phyloP scores from a whole-genome alignment of 2,888 invertebrate genomes.

The Euzophera pinguis region DNA sequence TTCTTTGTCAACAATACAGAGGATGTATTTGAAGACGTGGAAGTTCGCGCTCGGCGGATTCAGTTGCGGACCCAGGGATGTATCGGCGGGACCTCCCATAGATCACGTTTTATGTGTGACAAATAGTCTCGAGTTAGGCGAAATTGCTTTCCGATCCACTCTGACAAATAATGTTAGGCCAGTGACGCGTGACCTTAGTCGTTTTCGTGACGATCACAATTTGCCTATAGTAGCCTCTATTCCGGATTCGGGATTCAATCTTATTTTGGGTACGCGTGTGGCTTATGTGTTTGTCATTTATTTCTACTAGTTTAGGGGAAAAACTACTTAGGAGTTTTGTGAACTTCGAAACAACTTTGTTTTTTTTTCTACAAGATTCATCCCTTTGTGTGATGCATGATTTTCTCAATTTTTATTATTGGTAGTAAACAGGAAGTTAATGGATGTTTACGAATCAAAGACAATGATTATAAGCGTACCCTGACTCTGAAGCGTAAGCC shows the following conservation, averaged over 20 bases:
- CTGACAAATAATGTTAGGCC: constrained; percentile 73
- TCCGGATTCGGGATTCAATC: constrained; percentile 42
- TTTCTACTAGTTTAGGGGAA: constrained; percentile 41
- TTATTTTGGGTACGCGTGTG: constrained; percentile 49
- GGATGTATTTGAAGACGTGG: constrained; percentile 1
- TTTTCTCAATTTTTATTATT: no score
- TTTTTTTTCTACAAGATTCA: neutral
- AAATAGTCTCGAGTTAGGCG: constrained; percentile 73
- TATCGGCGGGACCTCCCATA: constrained; percentile 54
- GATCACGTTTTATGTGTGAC: constrained; percentile 76
- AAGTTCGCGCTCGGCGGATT: constrained; percentile 29
- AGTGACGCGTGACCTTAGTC: constrained; percentile 67
- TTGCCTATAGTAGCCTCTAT: constrained; percentile 48
- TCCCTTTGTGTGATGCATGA: neutral
- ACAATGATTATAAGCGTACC: no score
- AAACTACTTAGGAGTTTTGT: constrained; percentile 34
- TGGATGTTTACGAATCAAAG: no score
- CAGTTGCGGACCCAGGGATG: constrained; percentile 35
- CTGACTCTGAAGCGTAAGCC: no score
- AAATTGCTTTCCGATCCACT: constrained; percentile 77
- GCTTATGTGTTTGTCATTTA: constrained; percentile 43
- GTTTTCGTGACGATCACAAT: constrained; percentile 65
- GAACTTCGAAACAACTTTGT: neutral
- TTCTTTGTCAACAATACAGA: neutral
- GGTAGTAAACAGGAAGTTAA: no score